These are phyloP conservation scores for Gallinago jamesoni DNA, from an alignment of 2,113 vertebrate genomes.

Conservation along the genomic window DNA sequence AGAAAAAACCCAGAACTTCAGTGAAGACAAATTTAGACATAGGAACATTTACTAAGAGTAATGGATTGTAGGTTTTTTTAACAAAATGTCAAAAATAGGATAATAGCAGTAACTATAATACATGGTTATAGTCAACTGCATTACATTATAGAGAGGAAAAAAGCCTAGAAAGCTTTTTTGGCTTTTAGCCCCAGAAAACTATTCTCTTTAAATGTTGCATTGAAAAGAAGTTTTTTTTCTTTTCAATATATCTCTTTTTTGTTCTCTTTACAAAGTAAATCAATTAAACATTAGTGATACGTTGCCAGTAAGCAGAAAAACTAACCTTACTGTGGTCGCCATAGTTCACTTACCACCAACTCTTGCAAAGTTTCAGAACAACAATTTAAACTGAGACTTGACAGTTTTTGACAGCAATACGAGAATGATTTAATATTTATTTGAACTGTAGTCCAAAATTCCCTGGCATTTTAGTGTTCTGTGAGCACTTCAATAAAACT, in stretches of 20 bases:
- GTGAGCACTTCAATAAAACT: neutral
- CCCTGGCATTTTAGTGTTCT: neutral
- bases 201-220: neutral
- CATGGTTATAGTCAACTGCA: neutral
- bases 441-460: neutral
- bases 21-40: neutral
- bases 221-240: neutral
- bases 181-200: neutral
- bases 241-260: neutral
- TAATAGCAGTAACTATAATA: neutral
- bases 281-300: neutral
- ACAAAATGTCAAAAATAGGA: neutral
- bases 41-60: neutral
- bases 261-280: neutral
- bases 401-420: neutral
- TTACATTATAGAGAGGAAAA: neutral
- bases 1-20: neutral
- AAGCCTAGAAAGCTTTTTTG: neutral
- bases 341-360: neutral
- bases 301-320: neutral
- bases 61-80: neutral
- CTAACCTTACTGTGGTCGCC: neutral
- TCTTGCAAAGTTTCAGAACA: neutral
- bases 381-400: neutral
- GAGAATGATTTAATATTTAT: neutral